These are phyloP conservation scores for Mico argentatus DNA, from an alignment of 2,797 vertebrate genomes.

Conservation along the genomic window DNA sequence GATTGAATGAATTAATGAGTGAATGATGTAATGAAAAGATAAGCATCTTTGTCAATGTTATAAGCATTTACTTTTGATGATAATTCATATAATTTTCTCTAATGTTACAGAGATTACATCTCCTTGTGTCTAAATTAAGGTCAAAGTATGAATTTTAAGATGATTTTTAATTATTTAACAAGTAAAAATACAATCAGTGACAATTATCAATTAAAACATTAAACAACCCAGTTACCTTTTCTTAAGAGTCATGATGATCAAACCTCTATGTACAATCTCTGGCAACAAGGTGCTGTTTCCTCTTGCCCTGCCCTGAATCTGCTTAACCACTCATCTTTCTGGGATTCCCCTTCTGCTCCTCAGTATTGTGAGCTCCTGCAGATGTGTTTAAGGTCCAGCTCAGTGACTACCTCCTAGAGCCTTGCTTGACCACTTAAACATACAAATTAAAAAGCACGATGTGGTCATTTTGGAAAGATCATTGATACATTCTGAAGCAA, in stretches of 20 bases:
- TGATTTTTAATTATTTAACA: constrained; percentile 52
- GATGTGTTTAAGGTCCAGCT: not conserved
- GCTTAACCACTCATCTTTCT: not conserved
- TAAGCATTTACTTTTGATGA: constrained; percentile 33
- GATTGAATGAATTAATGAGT: not conserved
- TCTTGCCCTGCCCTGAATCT: not conserved
- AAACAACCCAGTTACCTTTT: not conserved
- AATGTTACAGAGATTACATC: constrained; percentile 13
- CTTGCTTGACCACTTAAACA: not conserved
- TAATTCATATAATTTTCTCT: constrained; percentile 20
- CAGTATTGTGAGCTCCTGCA: not conserved
- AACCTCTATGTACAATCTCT: not conserved
- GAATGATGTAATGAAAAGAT: constrained; percentile 45
- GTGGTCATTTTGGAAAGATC: constrained; percentile 24
- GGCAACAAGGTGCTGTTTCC: not conserved
- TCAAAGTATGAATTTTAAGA: constrained; percentile 51
- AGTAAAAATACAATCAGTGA: constrained; percentile 50
- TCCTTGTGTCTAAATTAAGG: constrained; percentile 1
- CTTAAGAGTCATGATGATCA: not conserved
- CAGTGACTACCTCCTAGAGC: not conserved
- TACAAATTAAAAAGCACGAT: constrained; percentile 31
- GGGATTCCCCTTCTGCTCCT: not conserved
- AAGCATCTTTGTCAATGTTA: not conserved
- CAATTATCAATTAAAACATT: constrained; percentile 40
- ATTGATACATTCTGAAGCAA: constrained; percentile 9